phyloP scores from a whole-genome alignment of 2,888 invertebrate species.

The Campoplex capitator region DNA sequence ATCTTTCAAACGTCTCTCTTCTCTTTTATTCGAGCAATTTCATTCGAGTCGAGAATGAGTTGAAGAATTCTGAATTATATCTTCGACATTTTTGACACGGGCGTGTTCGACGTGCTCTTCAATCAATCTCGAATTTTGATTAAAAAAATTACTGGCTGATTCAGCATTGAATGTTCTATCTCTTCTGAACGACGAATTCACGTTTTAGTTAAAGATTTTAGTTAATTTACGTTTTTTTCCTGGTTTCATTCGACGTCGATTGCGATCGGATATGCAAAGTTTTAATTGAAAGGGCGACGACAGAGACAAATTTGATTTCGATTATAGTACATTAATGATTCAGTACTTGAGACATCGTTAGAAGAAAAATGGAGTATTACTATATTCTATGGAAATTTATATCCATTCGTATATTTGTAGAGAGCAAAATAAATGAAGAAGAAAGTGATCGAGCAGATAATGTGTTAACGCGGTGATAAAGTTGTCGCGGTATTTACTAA shows the following conservation, averaged over 20 bases:
- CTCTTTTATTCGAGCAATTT: not conserved
- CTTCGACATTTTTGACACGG: constrained; percentile 3
- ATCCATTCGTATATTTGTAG: not conserved
- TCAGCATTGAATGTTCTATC: not conserved
- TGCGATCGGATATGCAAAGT: constrained; percentile 61
- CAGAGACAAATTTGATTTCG: not conserved
- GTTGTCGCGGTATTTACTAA: constrained; percentile 23
- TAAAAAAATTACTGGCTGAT: not conserved
- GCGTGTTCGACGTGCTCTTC: not conserved
- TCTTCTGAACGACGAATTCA: constrained; percentile 35
- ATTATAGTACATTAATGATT: not conserved
- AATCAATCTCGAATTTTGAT: not conserved
- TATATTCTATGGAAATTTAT: constrained; percentile 6
- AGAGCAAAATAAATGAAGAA: not conserved
- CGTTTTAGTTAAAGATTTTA: constrained; percentile 51
- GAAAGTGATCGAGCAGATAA: not conserved
- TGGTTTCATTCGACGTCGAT: constrained; percentile 33
- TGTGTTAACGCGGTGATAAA: constrained; percentile 27
- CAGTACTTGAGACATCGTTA: not conserved
- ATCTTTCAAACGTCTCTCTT: not conserved
- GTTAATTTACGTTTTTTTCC: constrained; percentile 38
- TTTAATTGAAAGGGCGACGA: constrained; percentile 12
- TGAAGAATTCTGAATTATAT: not conserved
- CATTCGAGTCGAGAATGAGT: not conserved
- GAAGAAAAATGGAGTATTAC: not conserved